Percentiles rank a stretch among this genome's conserved stretches.
Conservation (phyloP, 1,140 invertebrate genomes). For the Neelides sp. region DNA sequence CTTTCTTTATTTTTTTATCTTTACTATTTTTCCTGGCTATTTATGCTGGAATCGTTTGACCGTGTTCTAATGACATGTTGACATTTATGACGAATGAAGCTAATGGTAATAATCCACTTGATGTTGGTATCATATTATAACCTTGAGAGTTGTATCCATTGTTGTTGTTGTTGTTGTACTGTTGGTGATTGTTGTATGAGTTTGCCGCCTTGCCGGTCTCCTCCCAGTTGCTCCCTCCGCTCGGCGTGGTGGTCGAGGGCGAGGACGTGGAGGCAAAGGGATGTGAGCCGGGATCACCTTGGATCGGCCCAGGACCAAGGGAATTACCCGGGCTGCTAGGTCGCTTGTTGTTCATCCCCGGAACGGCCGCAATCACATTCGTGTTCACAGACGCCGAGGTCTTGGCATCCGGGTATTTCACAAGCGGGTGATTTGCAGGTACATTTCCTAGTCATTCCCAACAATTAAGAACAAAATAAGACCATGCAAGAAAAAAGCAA, state of each 20-base stretch:
- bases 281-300: background rate
- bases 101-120: too few species aligned
- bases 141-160: background rate
- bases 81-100: too few species aligned
- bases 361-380: constrained; percentile 24
- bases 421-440: constrained; percentile 29
- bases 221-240: background rate
- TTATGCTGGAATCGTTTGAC: background rate
- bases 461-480: too few species aligned
- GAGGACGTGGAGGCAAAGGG: too few species aligned
- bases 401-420: constrained; percentile 27
- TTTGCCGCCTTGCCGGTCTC: background rate
- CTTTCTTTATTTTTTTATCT: too few species aligned
- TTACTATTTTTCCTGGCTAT: background rate
- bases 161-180: constrained; percentile 5
- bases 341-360: constrained; percentile 13
- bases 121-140: too few species aligned
- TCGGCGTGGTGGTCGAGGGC: background rate
- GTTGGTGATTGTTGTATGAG: background rate
- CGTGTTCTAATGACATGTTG: too few species aligned
- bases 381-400: constrained; percentile 1
- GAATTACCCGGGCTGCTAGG: constrained; percentile 1
- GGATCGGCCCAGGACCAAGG: too few species aligned
- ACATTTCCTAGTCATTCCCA: constrained; percentile 31
- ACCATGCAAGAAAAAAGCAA: too few species aligned